Percentiles rank a stretch among this genome's conserved stretches.
Conservation (phyloP, 1,140 invertebrate genomes). For the Diprion similis region DNA sequence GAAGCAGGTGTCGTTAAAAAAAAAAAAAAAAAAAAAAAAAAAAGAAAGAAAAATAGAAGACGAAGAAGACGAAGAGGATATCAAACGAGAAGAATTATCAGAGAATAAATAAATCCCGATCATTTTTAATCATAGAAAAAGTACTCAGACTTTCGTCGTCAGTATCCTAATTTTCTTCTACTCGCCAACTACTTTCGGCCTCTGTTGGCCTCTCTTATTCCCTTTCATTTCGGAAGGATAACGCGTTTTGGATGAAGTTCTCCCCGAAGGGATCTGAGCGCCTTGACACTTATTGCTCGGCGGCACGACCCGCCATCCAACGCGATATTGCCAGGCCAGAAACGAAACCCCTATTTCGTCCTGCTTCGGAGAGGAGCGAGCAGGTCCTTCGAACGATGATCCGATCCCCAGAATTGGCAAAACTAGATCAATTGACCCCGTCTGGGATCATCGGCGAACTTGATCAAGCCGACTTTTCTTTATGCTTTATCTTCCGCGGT, state of each 20-base stretch:
- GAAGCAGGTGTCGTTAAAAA: background rate
- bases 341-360: too few relatives aligned
- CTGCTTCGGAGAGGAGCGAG: too few relatives aligned
- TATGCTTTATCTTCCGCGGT: too few relatives aligned
- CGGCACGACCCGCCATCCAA: background rate
- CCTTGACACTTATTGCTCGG: background rate
- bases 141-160: background rate
- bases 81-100: too few relatives aligned
- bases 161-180: background rate
- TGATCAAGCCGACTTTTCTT: too few relatives aligned
- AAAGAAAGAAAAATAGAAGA: background rate
- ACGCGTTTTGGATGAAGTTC: slow-evolving; percentile 4
- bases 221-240: background rate
- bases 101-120: too few relatives aligned
- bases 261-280: background rate
- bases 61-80: too few relatives aligned
- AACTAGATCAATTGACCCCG: too few relatives aligned
- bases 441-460: too few relatives aligned
- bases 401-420: too few relatives aligned
- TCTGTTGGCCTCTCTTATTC: background rate
- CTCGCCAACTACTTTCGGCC: background rate
- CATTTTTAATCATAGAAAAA: background rate
- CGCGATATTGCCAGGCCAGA: background rate
- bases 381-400: too few relatives aligned
- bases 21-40: background rate